Percentiles rank a stretch among this genome's conserved stretches.
These are phyloP conservation scores for Periplaneta americana DNA, from an alignment of 1,140 invertebrate species.

Conservation along the genomic window DNA sequence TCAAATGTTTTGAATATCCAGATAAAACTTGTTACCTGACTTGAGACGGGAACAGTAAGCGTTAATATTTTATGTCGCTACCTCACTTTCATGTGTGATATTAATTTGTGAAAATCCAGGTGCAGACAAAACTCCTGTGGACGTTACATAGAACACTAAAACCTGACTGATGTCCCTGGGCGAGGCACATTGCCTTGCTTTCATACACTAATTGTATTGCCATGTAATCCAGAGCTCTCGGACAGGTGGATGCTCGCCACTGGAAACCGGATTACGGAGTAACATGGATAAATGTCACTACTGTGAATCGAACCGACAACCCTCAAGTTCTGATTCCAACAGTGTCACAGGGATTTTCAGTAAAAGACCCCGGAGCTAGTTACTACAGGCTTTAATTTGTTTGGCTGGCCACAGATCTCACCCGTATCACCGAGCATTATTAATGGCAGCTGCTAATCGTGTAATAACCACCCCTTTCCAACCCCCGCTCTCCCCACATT, in stretches of 20 bases:
- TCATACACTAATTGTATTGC: neutral
- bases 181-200: too few species aligned
- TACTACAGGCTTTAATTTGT: neutral
- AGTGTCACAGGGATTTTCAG: neutral
- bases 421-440: neutral
- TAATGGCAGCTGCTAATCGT: neutral
- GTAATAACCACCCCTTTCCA: neutral
- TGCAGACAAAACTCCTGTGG: too few species aligned
- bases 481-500: neutral
- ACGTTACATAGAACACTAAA: too few species aligned
- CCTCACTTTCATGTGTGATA: too few species aligned
- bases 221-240: neutral
- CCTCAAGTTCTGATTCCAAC: neutral
- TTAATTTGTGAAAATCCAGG: too few species aligned
- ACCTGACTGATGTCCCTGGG: too few species aligned
- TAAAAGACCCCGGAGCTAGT: too few species aligned
- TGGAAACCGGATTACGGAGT: neutral
- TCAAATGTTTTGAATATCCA: too few species aligned
- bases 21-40: too few species aligned
- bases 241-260: neutral
- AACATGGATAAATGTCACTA: neutral
- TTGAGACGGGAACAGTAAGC: too few species aligned
- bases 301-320: neutral
- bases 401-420: neutral
- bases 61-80: too few species aligned